Base-by-base conservation (phyloP, 2,888 invertebrate species). In the Habroteleia sp. region DNA sequence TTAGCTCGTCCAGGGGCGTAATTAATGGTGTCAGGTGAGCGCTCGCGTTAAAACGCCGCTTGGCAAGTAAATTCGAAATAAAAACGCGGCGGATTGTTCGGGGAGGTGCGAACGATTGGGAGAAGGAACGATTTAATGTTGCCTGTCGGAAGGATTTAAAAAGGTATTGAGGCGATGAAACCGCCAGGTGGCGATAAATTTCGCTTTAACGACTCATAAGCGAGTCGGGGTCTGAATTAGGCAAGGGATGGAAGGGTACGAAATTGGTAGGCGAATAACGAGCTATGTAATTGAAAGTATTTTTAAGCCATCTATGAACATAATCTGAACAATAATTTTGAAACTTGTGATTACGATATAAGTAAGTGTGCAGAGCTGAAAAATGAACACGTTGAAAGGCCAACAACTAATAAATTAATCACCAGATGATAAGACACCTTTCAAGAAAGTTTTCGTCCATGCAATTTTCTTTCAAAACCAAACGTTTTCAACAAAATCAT, bases 101-200 rank as follows among this genome's bases (percentile, higher is more conserved):
- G 50, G 69, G 71, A 69, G 75, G 75, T 71, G 75, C 71, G 60
- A 75, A 71, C 56, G 65, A 75, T 71, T 71, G 71, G 65, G 27
- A 48, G 58, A 60, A 75, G 56, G 52, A 60, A 71, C 75, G 71
- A 71, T 71, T 71, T 75, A 75, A 75, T 75, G 65, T 75, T 71
- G 68, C 68, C 54, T 68, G 71, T 71, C 75, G 75, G 71, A 71
- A 75, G 71, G 71, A 75, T 71, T 75, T 66, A 71, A 66, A 66
- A 66, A 71, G 75, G 71, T 71, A 75, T 71, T 66, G 65, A 71
- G 71, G 75, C 62, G 69, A 46, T 56, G 65, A 60, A 63, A 52
- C 78, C 74, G 76, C 77, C 80, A 79, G 79, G 79, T 80, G 79
- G 77, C 77, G 79, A 78, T 81, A 80, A 81, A 80, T 81, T 80